Conservation (phyloP, 2,888 invertebrate genomes). For the Physocephala rufipes region DNA sequence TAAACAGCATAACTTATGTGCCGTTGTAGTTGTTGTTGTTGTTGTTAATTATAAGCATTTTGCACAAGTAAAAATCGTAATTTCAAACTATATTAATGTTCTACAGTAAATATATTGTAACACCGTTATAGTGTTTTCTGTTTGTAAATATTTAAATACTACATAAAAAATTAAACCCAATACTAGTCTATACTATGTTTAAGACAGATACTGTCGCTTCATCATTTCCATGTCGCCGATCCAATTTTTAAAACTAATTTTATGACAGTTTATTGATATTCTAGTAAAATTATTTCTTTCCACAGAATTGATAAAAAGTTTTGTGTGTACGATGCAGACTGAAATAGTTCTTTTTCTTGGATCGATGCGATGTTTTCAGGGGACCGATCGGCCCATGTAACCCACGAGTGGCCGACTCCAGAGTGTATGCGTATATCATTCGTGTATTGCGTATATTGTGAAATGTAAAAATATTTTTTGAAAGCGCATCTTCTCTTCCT, state of each 20-base stretch:
- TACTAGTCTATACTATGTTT: constrained; percentile 22
- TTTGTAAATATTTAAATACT: constrained; percentile 22
- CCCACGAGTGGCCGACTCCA: not conserved
- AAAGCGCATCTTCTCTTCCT: not conserved
- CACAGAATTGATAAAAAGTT: not conserved
- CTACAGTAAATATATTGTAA: constrained; percentile 29
- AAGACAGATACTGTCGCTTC: constrained; percentile 21
- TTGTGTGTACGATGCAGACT: not conserved
- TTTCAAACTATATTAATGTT: constrained; percentile 32
- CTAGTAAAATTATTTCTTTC: constrained; percentile 2
- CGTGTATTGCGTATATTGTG: not conserved
- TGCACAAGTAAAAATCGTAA: constrained; percentile 24
- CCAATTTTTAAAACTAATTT: constrained; percentile 11
- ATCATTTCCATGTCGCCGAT: constrained; percentile 25
- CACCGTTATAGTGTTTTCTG: not conserved
- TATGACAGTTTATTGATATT: not conserved
- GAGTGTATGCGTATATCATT: not conserved
- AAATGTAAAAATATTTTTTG: not conserved
- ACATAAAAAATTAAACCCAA: constrained; percentile 27
- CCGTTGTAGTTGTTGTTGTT: constrained; percentile 1
- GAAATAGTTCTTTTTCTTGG: too few relatives aligned
- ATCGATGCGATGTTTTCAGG: too few relatives aligned
- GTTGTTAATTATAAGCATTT: constrained; percentile 4
- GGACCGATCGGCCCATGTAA: not conserved
- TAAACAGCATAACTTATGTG: not conserved